Evolutionary conservation across 2,113 vertebrate genomes (phyloP).

Genomic region (Oreocharis arfaki): DNA sequence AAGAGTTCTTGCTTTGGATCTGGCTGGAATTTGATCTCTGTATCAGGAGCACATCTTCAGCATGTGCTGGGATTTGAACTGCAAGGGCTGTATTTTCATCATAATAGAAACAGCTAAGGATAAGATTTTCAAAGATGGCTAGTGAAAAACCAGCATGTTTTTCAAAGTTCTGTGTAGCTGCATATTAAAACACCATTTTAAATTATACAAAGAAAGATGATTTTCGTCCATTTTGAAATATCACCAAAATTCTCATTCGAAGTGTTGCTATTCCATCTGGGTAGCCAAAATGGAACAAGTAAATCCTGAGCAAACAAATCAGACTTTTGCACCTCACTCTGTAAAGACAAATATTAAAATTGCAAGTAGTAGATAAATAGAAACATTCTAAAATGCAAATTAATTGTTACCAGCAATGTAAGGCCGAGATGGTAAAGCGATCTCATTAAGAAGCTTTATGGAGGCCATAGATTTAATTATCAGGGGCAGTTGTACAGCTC

Average conservation of each 20-base stretch:
- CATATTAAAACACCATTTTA: not conserved
- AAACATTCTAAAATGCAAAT: slow-evolving; percentile 43
- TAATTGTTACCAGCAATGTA: slow-evolving; percentile 46
- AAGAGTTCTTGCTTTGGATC: not conserved
- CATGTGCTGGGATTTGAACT: not conserved
- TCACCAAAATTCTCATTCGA: not conserved
- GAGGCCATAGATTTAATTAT: slow-evolving; percentile 66
- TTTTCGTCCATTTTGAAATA: not conserved
- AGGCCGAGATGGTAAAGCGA: slow-evolving; percentile 1
- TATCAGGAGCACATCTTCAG: not conserved
- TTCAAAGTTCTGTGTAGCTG: not conserved
- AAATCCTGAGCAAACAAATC: slow-evolving; percentile 46
- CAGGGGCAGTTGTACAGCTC: slow-evolving; percentile 32
- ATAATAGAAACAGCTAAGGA: not conserved
- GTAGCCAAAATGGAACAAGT: slow-evolving; percentile 20
- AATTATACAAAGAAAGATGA: not conserved
- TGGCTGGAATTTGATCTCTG: not conserved
- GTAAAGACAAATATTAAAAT: slow-evolving; percentile 43
- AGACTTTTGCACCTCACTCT: slow-evolving; percentile 36
- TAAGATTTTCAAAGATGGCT: not conserved
- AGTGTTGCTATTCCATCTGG: slow-evolving; percentile 14
- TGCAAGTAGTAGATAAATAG: slow-evolving; percentile 26
- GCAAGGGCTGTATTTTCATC: not conserved
- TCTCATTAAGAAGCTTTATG: slow-evolving; percentile 55
- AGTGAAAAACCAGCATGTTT: not conserved